These are phyloP conservation scores for Cliona cf. orientalis DNA, from an alignment of 37 sponge, comb jelly and placozoan genomes.

Conservation along the genomic window DNA sequence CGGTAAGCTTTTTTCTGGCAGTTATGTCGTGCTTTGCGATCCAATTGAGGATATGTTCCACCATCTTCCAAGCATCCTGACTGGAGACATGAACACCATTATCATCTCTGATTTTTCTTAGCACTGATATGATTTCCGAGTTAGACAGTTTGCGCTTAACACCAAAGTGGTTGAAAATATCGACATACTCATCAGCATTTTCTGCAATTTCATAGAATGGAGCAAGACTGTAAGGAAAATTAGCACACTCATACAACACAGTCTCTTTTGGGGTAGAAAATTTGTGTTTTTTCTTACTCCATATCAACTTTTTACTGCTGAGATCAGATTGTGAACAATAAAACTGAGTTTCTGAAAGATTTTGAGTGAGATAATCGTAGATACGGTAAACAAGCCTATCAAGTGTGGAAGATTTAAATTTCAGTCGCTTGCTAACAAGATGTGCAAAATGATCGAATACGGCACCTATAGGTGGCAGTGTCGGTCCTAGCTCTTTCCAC, in stretches of 20 bases:
- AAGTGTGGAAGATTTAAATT: neutral
- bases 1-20: neutral
- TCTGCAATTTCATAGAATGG: constrained; percentile 57
- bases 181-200: neutral
- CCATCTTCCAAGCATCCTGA: constrained; percentile 36
- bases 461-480: neutral
- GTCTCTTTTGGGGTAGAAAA: constrained; percentile 26
- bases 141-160: constrained; percentile 12
- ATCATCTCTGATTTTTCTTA: constrained; percentile 31
- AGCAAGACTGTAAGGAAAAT: constrained; percentile 29
- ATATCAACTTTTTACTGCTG: constrained; percentile 20
- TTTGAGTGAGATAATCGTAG: constrained; percentile 11
- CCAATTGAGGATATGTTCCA: constrained; percentile 58
- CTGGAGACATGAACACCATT: neutral
- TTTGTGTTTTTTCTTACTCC: constrained; percentile 18
- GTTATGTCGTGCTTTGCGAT: constrained; percentile 17
- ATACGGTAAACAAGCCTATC: neutral
- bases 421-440: constrained; percentile 7
- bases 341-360: neutral
- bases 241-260: constrained; percentile 15
- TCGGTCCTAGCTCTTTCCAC: too few species aligned
- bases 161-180: constrained; percentile 42
- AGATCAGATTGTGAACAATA: neutral
- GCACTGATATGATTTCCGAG: constrained; percentile 37
- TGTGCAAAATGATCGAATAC: constrained; percentile 26